phyloP scores from a whole-genome alignment of 1,140 invertebrate genomes.

The Drosophila ananassae region DNA sequence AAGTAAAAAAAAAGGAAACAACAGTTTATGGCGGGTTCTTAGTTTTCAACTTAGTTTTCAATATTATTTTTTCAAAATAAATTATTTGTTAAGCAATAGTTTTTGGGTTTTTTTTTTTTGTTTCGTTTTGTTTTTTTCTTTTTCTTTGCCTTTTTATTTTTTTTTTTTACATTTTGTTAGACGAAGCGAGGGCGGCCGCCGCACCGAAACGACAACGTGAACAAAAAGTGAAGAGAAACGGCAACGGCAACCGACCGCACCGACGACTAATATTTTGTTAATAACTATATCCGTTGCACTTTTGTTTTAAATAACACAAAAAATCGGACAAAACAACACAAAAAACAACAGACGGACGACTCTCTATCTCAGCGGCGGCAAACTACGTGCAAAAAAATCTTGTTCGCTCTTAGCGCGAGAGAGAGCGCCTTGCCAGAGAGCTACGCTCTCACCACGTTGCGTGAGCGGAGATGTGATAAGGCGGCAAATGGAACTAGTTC shows the following conservation, averaged over 20 bases:
- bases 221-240: neutral
- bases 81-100: conserved; percentile 31
- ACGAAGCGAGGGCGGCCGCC: neutral
- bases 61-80: conserved; percentile 43
- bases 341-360: conserved; percentile 19
- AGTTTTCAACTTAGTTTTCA: conserved; percentile 3
- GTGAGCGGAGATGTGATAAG: neutral
- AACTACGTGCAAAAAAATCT: conserved; percentile 12
- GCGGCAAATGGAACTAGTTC: conserved; percentile 11
- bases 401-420: too few relatives aligned
- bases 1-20: conserved; percentile 1
- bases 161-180: neutral
- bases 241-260: conserved; percentile 35
- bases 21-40: conserved; percentile 17
- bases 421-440: neutral
- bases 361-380: conserved; percentile 5
- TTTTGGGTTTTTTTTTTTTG: neutral
- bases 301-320: conserved; percentile 58
- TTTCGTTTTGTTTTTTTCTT: conserved; percentile 17
- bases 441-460: conserved; percentile 13
- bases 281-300: conserved; percentile 63
- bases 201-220: conserved; percentile 3
- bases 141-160: neutral
- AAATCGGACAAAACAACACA: conserved; percentile 31
- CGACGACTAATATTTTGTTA: conserved; percentile 58